Evolutionary conservation across 64 coral and sea anemone species (phyloP), one percentile per base, ranked within the genome.

Genomic region (Orbicella faveolata): DNA sequence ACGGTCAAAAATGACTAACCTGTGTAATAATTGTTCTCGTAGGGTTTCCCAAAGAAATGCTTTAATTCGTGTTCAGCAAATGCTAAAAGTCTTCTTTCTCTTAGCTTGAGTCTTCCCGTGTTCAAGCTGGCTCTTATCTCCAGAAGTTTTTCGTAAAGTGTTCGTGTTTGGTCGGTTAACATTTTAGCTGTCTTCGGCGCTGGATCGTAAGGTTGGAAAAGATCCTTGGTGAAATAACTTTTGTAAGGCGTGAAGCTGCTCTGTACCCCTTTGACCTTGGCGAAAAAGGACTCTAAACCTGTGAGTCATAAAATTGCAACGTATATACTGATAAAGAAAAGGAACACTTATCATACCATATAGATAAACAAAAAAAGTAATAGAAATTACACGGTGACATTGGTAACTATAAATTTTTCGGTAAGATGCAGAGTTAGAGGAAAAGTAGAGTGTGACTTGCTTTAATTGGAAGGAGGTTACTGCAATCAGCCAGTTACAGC

Each of bases 1-100:
- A 26, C 21, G 23, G 23, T 70, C 20, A 10, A 67, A 18, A 19
- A 7, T 11, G 13, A 34, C 77, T 51, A 30, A 89, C 87, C 73
- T 78, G 87, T 80, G 20, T 76, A 89, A 53, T 94, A 94, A 75
- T 94, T 84, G 73, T 89, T 81, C 36, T 39, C 68, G 2, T 76
- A 83, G 18, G 87, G 87, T 61, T 78, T 83, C 6, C 87, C 92
- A n/a, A 89, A 94, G 79, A 78, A 75, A 63, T 89, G 73, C 17
- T 89, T 66, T 8, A 94, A 23, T 11, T 89, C 81, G 16, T 94
- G 87, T 30, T 89, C 76, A 10, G 80, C 69, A 53, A 83, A 34
- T 34, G 92, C 87, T 21, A 94, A 62, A 34, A 67, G 80, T 79
- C 61, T 67, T 84, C 87, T 20, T 41, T 94, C 87, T 33, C 62